Percentiles rank a stretch among this genome's conserved stretches.
These are phyloP conservation scores for Manduca sexta DNA, from an alignment of 1,140 invertebrate species.

Conservation along the genomic window DNA sequence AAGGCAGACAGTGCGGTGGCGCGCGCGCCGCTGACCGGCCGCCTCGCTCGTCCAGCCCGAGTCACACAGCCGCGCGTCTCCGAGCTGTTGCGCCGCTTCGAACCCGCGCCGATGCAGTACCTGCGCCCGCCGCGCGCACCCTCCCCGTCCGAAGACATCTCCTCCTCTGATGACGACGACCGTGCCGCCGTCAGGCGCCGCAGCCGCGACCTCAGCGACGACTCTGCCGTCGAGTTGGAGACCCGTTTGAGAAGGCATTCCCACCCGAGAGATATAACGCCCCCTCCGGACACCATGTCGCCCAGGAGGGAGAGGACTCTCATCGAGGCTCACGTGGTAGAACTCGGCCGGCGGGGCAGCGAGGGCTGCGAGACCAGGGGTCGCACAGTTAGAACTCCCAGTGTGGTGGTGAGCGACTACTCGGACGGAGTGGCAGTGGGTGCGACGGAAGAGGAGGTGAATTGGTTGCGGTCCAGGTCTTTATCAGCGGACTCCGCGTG, in stretches of 20 bases:
- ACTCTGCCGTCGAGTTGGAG: slow-evolving; percentile 66
- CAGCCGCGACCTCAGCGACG: slow-evolving; percentile 60
- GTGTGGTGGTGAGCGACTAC: slow-evolving; percentile 88
- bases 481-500: slow-evolving; percentile 76
- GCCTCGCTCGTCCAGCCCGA: slow-evolving; percentile 38
- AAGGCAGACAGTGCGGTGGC: slow-evolving; percentile 35
- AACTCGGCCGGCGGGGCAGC: slow-evolving; percentile 55
- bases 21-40: slow-evolving; percentile 46
- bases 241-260: slow-evolving; percentile 45
- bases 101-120: slow-evolving; percentile 62
- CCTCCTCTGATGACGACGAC: slow-evolving; percentile 63
- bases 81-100: slow-evolving; percentile 53
- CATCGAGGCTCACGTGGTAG: slow-evolving; percentile 64
- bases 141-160: slow-evolving; percentile 54
- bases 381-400: slow-evolving; percentile 83
- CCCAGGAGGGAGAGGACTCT: slow-evolving; percentile 57
- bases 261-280: slow-evolving; percentile 52
- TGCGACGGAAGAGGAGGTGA: slow-evolving; percentile 78
- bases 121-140: slow-evolving; percentile 50
- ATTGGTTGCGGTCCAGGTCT: slow-evolving; percentile 75
- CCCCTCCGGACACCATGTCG: slow-evolving; percentile 47
- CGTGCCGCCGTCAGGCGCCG: slow-evolving; percentile 55
- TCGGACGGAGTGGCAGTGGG: slow-evolving; percentile 81
- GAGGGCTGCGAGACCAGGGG: slow-evolving; percentile 61
- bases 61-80: slow-evolving; percentile 55